phyloP scores from a whole-genome alignment of 2,113 vertebrate species.

The Prionailurus viverrinus region DNA sequence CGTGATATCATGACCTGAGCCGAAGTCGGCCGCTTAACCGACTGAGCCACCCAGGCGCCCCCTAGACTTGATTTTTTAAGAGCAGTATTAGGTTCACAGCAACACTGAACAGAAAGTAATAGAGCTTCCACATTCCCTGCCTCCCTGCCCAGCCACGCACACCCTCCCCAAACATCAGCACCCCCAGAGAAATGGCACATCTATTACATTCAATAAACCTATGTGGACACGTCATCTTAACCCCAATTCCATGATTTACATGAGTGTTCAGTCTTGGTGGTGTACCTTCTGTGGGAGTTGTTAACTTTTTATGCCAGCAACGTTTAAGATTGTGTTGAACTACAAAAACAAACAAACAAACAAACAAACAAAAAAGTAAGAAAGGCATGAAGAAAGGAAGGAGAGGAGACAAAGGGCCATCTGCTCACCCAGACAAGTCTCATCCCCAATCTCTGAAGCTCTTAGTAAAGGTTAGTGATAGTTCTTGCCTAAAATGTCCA shows the following conservation, averaged over 20 bases:
- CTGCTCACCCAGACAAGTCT: neutral
- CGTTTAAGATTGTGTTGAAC: neutral
- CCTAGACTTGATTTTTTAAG: neutral
- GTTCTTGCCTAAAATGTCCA: neutral
- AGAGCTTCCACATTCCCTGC: neutral
- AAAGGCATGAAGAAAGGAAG: neutral
- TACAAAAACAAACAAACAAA: neutral
- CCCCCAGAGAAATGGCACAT: neutral
- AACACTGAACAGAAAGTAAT: constrained; percentile 10
- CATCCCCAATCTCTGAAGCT: neutral
- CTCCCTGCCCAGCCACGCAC: too few species aligned
- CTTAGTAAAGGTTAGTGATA: neutral
- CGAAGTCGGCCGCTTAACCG: too few species aligned
- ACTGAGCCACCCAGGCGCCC: too few species aligned
- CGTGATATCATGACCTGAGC: too few species aligned
- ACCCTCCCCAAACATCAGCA: too few species aligned
- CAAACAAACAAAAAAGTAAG: neutral
- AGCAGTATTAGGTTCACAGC: neutral
- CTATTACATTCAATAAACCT: neutral
- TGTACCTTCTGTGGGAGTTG: neutral
- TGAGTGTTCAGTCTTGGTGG: neutral
- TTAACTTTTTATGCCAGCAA: neutral
- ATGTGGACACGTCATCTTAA: too few species aligned
- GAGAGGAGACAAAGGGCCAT: neutral
- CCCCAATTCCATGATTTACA: neutral